Base-by-base conservation (phyloP, 2,797 vertebrate genomes). In the Eutrigla gurnardus region DNA sequence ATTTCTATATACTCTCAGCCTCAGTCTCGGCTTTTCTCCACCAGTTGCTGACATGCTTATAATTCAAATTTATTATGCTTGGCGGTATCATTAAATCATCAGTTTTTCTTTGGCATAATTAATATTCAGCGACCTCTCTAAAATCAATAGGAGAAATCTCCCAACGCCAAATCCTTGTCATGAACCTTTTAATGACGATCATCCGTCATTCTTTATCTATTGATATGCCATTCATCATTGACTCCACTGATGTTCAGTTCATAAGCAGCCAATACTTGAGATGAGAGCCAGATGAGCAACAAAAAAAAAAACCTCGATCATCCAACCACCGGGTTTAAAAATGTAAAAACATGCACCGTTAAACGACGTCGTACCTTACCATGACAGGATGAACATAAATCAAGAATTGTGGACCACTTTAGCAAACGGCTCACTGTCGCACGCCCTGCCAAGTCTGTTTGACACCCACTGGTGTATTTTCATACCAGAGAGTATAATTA, bases 401-500 rank as follows among this genome's bases (percentile, higher is more conserved):
- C 70, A 49, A 77, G 60, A 68, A 78, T 78, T 58, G 37, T 33
- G 49, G 69, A 50, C 32, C 54, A 47, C 79, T 25, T 25, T 25
- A 83, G 45, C 42, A 73, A 25, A 39, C 43, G 18, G 49, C 65
- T 75, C 65, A 80, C 77, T 73, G 76, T 52, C 39, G 72, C 35
- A 55, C n/a, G 32, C 35, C 59, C 76, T 65, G 58, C 72, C 81
- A 82, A 63, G 14, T 69, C 64, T 73, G 68, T 72, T 37, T 62
- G 80, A 74, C 72, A 78, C 65, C 83, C 78, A 47, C 66, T 39
- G 43, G 73, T 80, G 84, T 84, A 40, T 85, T 87, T 83, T 73
- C 80, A 76, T 88, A 86, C 85, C 78, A 79, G 65, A 67, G 84
- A 81, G 87, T 85, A 86, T 89, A 90, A 93, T 93, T 92, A 92